Evolutionary conservation across 2,113 vertebrate species (phyloP), one percentile per base, ranked within the genome.

Genomic region (Labeo rohita): DNA sequence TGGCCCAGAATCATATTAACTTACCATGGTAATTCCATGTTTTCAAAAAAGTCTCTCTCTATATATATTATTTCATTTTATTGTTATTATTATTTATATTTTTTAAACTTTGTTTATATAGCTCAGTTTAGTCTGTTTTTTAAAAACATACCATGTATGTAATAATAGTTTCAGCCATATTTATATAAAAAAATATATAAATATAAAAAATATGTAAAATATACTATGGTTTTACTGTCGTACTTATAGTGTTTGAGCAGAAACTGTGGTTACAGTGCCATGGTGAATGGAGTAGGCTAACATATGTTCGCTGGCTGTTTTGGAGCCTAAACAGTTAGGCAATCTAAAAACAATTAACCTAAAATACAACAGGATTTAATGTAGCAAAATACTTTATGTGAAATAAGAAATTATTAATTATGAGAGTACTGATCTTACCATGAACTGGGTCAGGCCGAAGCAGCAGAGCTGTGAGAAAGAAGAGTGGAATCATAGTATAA

Each of bases 401-500:
- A 28, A 18, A n/a, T n/a, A 63, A 15, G 8, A 63, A 4, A 8
- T 10, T 12, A 13, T 34, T 6, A 10, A 12, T n/a, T 21, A 23
- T 15, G 9, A 34, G 8, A 68, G 59, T 8, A 52, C 16, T 23
- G 61, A n/a, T 45, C 86, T 87, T 52, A 89, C 88, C 84, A 18
- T 85, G 56, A 87, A 66, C 8, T 1, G 73, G 13, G 34, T 15
- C 28, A 5, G 28, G 49, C 13, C 21, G 74, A 63, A 81, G 8
- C 59, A 47, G 6, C 78, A 89, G 36, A 74, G 63, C 12, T 1
- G 87, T 59, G 74, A 80, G 45, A 79, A 74, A 79, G 28, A 81
- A n/a, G 54, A 89, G 56, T 43, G 77, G 28, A 10, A 8, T 66
- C 88, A 89, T 89, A 72, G 8, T 78, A 28, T 50, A 39, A 49